Evolutionary conservation across 2,888 invertebrate species (phyloP).

Genomic region (Timema cristinae): DNA sequence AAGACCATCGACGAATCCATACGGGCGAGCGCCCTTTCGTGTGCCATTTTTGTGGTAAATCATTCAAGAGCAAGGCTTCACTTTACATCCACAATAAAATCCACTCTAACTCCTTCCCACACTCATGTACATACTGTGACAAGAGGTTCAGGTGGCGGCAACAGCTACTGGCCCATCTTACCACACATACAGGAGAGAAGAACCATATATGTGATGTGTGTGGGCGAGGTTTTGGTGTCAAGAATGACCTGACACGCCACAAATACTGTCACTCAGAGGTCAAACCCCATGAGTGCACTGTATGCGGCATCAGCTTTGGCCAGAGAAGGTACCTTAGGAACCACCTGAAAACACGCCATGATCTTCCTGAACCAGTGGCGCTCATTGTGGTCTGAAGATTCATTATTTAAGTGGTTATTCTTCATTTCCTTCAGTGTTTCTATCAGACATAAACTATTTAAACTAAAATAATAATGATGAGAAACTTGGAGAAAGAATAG

Average conservation of each 20-base stretch:
- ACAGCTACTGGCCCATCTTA: slow-evolving; percentile 53
- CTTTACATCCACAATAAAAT: slow-evolving; percentile 59
- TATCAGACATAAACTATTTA: no score
- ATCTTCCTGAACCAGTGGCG: no score
- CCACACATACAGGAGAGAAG: slow-evolving; percentile 54
- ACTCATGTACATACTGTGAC: slow-evolving; percentile 55
- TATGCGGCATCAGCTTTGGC: slow-evolving; percentile 41
- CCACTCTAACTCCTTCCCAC: slow-evolving; percentile 54
- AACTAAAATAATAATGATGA: no score
- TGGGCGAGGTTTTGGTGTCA: slow-evolving; percentile 37
- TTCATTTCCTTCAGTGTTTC: no score
- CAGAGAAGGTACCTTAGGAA: slow-evolving; percentile 53
- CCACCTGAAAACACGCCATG: slow-evolving; percentile 43
- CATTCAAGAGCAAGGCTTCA: slow-evolving; percentile 63
- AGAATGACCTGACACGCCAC: slow-evolving; percentile 42
- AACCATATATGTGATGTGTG: slow-evolving; percentile 53
- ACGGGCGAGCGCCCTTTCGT: slow-evolving; percentile 41
- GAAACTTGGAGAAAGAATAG: no score
- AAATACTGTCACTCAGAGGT: slow-evolving; percentile 48
- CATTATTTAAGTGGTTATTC: no score
- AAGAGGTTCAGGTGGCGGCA: slow-evolving; percentile 52
- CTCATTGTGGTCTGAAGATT: no score
- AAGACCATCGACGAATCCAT: slow-evolving; percentile 45
- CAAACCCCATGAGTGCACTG: slow-evolving; percentile 38
- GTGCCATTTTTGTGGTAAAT: slow-evolving; percentile 49